Evolutionary conservation across 1,140 invertebrate genomes (phyloP).

Genomic region (Probaryconus sp.): DNA sequence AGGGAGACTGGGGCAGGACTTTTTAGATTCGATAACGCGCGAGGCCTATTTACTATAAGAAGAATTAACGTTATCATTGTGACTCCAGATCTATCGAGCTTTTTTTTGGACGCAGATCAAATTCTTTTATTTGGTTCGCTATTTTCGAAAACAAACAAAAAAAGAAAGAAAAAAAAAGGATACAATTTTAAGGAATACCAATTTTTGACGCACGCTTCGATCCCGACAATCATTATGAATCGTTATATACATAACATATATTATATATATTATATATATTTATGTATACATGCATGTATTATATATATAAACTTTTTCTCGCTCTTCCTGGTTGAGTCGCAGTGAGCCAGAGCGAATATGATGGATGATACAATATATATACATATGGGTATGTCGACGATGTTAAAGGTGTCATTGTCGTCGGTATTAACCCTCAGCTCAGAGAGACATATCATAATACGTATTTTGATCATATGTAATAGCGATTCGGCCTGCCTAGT

Average conservation of each 20-base stretch:
- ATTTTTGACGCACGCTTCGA: conserved; percentile 58
- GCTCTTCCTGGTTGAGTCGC: conserved; percentile 46
- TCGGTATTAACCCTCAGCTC: conserved; percentile 34
- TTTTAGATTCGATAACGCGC: conserved; percentile 47
- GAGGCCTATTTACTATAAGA: conserved; percentile 61
- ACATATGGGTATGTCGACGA: conserved; percentile 34
- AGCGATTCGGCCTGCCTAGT: conserved; percentile 56
- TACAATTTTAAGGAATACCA: not conserved
- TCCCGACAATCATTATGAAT: conserved; percentile 60
- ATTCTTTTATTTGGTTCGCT: not conserved
- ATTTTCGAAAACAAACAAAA: not conserved
- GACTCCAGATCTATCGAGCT: conserved; percentile 4
- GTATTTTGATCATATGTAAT: conserved; percentile 49
- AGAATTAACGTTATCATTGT: conserved; percentile 28
- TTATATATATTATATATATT: conserved; percentile 53
- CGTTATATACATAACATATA: conserved; percentile 56
- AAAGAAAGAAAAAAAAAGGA: not conserved
- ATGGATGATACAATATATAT: conserved; percentile 39
- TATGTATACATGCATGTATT: conserved; percentile 57
- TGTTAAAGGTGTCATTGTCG: conserved; percentile 28
- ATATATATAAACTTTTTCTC: conserved; percentile 49
- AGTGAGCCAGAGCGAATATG: conserved; percentile 30
- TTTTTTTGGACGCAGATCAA: not conserved
- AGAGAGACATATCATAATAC: conserved; percentile 49
- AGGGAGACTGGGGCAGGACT: conserved; percentile 48